Evolutionary conservation across 1,140 invertebrate species (phyloP), one percentile per base, ranked within the genome.

Genomic region (Drosophila varians): DNA sequence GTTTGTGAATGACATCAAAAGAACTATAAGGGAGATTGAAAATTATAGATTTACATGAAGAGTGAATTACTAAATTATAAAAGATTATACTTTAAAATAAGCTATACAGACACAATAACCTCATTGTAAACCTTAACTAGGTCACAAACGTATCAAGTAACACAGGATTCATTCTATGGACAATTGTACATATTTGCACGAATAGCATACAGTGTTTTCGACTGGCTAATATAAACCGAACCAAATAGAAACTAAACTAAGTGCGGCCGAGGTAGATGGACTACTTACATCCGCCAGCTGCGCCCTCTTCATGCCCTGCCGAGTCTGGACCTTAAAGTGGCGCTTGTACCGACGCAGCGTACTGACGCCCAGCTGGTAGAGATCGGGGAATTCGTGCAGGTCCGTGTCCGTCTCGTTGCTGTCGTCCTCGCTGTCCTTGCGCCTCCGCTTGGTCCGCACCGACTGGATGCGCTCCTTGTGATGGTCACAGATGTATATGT

Each of bases 401-500:
- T 98, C 97, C 56, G 95, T 96, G 64, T 97, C 96, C 12, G 95
- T 95, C 80, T 97, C 96, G 84, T 96, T 96, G 60, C 96, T 96
- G 80, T 98, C 97, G 89, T 98, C 97, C 74, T 98, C 97, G 6
- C 97, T 98, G 88, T 99, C 97, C 90, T 97, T 96, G 61, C 96
- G 94, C 61, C 96, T 93, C 43, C 96, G 94, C 74, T 98, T 96
- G 3, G 95, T 96, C 70, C 98, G 94, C 9, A 97, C 96, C 91
- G 95, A 97, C 91, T 99, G 98, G 77, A 99, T 99, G 73, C 98
- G 95, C 90, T 95, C 95, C 92, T 99, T 99, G 91, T 99, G 98
- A 89, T 96, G 95, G 90, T 99, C 98, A 93, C 98, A 99, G 79
- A 99, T 99, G 91, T 99, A 99, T 88, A 96, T 98, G 87, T 99